phyloP scores from a whole-genome alignment of 1,140 invertebrate genomes.

The Meteorus sp. region DNA sequence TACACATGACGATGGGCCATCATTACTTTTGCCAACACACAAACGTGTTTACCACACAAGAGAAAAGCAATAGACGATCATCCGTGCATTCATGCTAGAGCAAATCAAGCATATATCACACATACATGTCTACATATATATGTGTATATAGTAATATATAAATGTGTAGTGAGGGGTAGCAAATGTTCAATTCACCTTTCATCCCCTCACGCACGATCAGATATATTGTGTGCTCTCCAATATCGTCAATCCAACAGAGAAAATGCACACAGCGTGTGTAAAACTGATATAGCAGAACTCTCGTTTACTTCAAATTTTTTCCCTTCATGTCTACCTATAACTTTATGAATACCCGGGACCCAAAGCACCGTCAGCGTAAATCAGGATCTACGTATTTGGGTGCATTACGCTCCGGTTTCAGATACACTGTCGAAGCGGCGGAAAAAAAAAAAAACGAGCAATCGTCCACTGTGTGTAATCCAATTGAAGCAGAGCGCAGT shows the following conservation, averaged over 20 bases:
- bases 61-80: constrained; percentile 39
- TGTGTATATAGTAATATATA: constrained; percentile 16
- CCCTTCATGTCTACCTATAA: constrained; percentile 19
- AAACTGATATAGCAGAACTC: constrained; percentile 45
- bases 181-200: constrained; percentile 45
- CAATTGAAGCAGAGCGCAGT: too few species aligned
- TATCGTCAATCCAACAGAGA: constrained; percentile 12
- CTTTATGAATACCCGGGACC: not conserved
- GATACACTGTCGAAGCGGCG: not conserved
- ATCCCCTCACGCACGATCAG: constrained; percentile 52
- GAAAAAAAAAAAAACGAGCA: too few species aligned
- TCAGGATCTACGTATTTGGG: not conserved
- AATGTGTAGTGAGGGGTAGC: constrained; percentile 12
- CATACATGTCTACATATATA: constrained; percentile 15
- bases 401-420: not conserved
- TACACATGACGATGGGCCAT: constrained; percentile 48
- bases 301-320: too few species aligned
- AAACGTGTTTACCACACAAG: constrained; percentile 56
- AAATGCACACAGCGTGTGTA: constrained; percentile 27
- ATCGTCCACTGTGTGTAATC: too few species aligned
- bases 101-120: constrained; percentile 18
- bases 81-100: not conserved
- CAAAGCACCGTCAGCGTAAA: not conserved
- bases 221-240: constrained; percentile 38
- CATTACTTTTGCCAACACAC: constrained; percentile 54